Conservation (phyloP, 2,888 invertebrate genomes). For the Pseudoips prasinana region DNA sequence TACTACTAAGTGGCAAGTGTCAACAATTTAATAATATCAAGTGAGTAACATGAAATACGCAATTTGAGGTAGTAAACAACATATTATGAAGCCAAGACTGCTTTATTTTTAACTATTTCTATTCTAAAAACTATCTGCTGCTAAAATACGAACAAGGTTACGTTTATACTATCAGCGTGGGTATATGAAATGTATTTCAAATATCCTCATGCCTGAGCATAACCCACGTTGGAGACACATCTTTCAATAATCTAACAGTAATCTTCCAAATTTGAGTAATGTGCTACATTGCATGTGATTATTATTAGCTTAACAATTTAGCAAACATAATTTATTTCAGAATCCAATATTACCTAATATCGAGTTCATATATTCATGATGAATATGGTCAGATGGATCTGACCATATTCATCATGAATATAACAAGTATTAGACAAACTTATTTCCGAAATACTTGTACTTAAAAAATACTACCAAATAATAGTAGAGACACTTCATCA, state of each 20-base stretch:
- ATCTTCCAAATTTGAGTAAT: too few relatives aligned
- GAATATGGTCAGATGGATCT: too few relatives aligned
- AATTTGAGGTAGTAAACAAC: constrained; percentile 31
- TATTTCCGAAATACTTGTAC: too few relatives aligned
- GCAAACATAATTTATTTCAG: too few relatives aligned
- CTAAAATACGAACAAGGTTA: constrained; percentile 1
- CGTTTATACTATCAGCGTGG: background rate
- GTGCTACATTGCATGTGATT: too few relatives aligned
- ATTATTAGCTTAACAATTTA: too few relatives aligned
- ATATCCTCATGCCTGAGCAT: background rate
- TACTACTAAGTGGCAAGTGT: constrained; percentile 33
- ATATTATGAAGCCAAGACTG: constrained; percentile 23
- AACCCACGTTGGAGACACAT: background rate
- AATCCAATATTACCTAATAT: too few relatives aligned
- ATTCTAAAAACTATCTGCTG: constrained; percentile 5
- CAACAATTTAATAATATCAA: constrained; percentile 40
- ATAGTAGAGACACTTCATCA: too few relatives aligned
- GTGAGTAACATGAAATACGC: constrained; percentile 35
- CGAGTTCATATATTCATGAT: too few relatives aligned
- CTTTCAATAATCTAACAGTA: background rate
- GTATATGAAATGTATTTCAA: background rate
- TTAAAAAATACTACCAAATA: too few relatives aligned
- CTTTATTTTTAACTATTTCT: constrained; percentile 24
- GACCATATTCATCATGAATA: too few relatives aligned
- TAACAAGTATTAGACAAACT: too few relatives aligned